phyloP scores from a whole-genome alignment of 2,113 vertebrate genomes.

The Papio anubis region DNA sequence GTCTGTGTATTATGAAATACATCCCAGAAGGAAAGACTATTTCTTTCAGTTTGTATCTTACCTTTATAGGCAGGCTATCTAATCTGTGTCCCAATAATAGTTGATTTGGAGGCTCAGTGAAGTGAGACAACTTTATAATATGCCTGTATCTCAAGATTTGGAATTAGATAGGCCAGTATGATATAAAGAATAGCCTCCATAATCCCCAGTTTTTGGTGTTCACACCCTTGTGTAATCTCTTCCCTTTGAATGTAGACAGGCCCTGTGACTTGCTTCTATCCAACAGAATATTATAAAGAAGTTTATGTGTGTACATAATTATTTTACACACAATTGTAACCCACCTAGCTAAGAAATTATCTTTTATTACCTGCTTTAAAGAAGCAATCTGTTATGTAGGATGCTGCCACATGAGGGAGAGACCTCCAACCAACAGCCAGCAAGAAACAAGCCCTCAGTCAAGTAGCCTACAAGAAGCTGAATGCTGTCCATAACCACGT shows the following conservation, averaged over 20 bases:
- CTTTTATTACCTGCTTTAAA: neutral
- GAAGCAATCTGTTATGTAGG: neutral
- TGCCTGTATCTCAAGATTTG: neutral
- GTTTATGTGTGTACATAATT: neutral
- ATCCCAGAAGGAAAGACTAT: neutral
- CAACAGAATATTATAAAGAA: neutral
- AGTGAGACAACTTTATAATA: neutral
- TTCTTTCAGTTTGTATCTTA: neutral
- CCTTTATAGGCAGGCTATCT: neutral
- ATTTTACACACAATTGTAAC: fast-evolving
- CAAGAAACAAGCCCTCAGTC: neutral
- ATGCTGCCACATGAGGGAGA: neutral
- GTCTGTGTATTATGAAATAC: neutral
- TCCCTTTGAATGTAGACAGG: neutral
- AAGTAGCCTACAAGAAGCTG: too few species aligned
- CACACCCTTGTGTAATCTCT: neutral
- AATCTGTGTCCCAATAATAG: neutral
- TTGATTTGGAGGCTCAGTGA: neutral
- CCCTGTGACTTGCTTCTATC: neutral
- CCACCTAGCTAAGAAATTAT: neutral
- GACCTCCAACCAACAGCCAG: neutral
- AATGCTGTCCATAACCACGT: too few species aligned
- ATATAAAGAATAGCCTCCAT: too few species aligned
- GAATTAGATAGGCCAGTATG: neutral
- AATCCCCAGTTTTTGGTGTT: neutral